These are phyloP conservation scores for Trachelus stipa DNA, from an alignment of 2,888 invertebrate species.

Conservation along the genomic window DNA sequence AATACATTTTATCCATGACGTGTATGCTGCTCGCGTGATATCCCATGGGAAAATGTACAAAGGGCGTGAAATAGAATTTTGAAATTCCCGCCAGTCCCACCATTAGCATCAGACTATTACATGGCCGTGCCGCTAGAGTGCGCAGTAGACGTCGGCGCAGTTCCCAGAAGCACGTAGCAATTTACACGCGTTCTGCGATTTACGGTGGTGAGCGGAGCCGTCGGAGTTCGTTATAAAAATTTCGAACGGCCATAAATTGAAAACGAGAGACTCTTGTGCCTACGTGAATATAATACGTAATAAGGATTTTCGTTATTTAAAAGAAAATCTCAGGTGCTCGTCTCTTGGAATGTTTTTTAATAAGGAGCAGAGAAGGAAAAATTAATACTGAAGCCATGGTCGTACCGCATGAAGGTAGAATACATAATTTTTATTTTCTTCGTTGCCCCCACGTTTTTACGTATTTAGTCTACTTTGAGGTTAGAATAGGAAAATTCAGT, in stretches of 20 bases:
- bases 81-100: too few species aligned
- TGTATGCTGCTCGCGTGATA: too few species aligned
- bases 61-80: too few species aligned
- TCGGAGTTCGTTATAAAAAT: not conserved
- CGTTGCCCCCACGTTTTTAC: not conserved
- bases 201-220: too few species aligned
- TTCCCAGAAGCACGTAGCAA: too few species aligned
- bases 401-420: not conserved
- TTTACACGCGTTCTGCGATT: too few species aligned
- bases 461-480: not conserved
- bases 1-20: too few species aligned
- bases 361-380: not conserved
- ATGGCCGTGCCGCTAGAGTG: too few species aligned
- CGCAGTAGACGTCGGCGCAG: too few species aligned
- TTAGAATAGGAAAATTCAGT: not conserved
- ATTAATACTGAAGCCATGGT: not conserved
- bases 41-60: too few species aligned
- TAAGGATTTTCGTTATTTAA: not conserved
- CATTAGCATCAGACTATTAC: too few species aligned
- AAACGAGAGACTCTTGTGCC: too few species aligned
- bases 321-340: not conserved
- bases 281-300: not conserved
- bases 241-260: not conserved
- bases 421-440: not conserved
- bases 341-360: not conserved